Base-by-base conservation (phyloP, 2,113 vertebrate genomes). In the Propithecus coquereli region DNA sequence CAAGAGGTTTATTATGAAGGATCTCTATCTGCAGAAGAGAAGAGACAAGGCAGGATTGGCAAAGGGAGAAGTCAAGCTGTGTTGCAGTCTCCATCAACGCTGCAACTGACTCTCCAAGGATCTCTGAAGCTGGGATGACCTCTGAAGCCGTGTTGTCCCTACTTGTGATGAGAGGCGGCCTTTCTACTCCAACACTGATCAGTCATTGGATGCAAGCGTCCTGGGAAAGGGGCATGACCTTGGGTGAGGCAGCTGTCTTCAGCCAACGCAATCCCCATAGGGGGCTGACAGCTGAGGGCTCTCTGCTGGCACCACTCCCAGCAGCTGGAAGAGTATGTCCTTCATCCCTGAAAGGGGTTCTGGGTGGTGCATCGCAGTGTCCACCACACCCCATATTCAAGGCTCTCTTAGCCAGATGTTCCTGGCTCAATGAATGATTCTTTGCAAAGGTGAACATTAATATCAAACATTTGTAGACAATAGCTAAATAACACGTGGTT, bases 361-460 rank as follows among this genome's bases (percentile, higher is more conserved):
- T 66, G 86, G 14, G n/a, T 89, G 59, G 59, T 43, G 4, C 30
- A 59, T 61, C 1, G 0, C 25, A 65, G 50, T 37, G 63, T 54
- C 86, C 10, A 59, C 43, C 43, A 65, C 40, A 68, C 13, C 10
- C 57, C 13, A 7, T 34, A 17, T 66, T 87, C 20, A 20, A 95
- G n/a, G 43, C 43, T 61, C 47, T 50, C 81, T 65, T 63, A 87
- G 18, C 71, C 74, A 85, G 59, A 22, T 22, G 61, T 57, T 61
- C 79, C 45, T 70, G 43, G 32, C 63, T 80, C 50, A 2, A 4
- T 34, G 82, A 80, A 16, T 96, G 34, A 27, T 3, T 94, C 43
- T 92, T 83, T 91, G 90, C 50, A 84, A 94, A 94, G 57, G 76
- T 93, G 57, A 87, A 12, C 43, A 59, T 85, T 74, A 54, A 45